These are phyloP conservation scores for Phyllotreta cruciferae DNA, from an alignment of 2,888 invertebrate species.

Conservation along the genomic window DNA sequence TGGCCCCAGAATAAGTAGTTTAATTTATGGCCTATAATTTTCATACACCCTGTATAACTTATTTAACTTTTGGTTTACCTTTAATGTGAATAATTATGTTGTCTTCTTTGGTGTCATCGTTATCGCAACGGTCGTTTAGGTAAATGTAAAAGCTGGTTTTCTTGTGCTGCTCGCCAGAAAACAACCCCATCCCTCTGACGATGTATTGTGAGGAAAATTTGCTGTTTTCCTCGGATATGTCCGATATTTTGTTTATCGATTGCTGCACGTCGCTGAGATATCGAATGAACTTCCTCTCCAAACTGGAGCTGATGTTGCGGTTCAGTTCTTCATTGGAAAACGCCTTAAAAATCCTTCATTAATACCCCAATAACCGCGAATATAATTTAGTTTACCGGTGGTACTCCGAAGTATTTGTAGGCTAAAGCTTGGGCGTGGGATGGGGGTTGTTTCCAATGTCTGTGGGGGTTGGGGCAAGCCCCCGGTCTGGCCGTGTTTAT, in stretches of 20 bases:
- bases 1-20: too few relatives aligned
- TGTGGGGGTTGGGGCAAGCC: constrained; percentile 64
- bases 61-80: too few relatives aligned
- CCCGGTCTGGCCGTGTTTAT: constrained; percentile 68
- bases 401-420: constrained; percentile 67
- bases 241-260: constrained; percentile 47
- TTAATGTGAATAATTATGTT: constrained; percentile 52
- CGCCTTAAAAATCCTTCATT: constrained; percentile 60
- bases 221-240: constrained; percentile 37
- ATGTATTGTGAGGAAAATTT: constrained; percentile 62
- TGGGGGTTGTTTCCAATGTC: constrained; percentile 61
- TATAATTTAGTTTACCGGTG: constrained; percentile 61
- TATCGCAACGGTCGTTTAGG: constrained; percentile 43
- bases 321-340: constrained; percentile 66
- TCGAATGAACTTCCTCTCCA: constrained; percentile 66
- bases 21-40: too few relatives aligned
- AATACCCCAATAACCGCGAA: neutral
- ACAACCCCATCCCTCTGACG: constrained; percentile 68
- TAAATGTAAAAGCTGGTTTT: constrained; percentile 68
- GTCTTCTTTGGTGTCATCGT: constrained; percentile 33
- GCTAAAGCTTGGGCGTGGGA: constrained; percentile 68
- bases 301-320: constrained; percentile 62
- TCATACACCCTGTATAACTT: too few relatives aligned
- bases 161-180: constrained; percentile 65
- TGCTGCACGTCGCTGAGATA: constrained; percentile 63